A percentile compares a stretch with the other conserved stretches of the same genome.
Conservation (phyloP, 1,140 invertebrate species). For the Hyposmocoma kahamanoa region DNA sequence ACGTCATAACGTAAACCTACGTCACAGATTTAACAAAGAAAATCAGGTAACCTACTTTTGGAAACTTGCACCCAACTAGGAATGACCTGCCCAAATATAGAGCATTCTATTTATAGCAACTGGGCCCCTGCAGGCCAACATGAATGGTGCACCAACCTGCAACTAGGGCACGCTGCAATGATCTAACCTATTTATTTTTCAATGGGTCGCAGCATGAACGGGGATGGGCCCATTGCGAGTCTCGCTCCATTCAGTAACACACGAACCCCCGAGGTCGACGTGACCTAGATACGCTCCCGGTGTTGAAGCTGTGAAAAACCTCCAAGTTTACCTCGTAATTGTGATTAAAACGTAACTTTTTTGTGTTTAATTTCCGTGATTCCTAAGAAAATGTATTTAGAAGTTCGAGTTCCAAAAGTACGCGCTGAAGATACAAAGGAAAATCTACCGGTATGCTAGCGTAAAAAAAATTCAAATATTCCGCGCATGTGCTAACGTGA, state of each 20-base stretch:
- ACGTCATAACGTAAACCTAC: conserved; percentile 54
- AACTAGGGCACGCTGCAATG: conserved; percentile 65
- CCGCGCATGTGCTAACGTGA: conserved; percentile 8
- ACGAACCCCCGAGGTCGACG: conserved; percentile 48
- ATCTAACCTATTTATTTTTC: conserved; percentile 71
- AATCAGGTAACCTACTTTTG: conserved; percentile 70
- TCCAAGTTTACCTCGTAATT: not conserved
- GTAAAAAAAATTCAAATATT: conserved; percentile 11
- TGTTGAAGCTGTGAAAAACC: not conserved
- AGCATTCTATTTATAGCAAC: conserved; percentile 60
- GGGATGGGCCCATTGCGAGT: conserved; percentile 51
- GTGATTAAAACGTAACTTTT: not conserved
- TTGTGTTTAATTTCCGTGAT: not conserved
- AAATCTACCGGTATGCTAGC: conserved; percentile 9
- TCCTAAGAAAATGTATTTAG: not conserved
- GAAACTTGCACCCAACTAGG: conserved; percentile 50
- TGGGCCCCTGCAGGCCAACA: conserved; percentile 34
- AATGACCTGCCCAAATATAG: conserved; percentile 71
- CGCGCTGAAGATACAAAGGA: conserved; percentile 9
- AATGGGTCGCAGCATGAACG: conserved; percentile 66
- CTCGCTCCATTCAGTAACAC: conserved; percentile 62
- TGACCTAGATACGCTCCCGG: conserved; percentile 41
- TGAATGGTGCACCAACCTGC: conserved; percentile 58
- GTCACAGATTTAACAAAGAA: conserved; percentile 64
- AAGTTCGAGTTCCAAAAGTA: not conserved